Base-by-base conservation (phyloP, 1,140 invertebrate species). In the Hyles euphorbiae region DNA sequence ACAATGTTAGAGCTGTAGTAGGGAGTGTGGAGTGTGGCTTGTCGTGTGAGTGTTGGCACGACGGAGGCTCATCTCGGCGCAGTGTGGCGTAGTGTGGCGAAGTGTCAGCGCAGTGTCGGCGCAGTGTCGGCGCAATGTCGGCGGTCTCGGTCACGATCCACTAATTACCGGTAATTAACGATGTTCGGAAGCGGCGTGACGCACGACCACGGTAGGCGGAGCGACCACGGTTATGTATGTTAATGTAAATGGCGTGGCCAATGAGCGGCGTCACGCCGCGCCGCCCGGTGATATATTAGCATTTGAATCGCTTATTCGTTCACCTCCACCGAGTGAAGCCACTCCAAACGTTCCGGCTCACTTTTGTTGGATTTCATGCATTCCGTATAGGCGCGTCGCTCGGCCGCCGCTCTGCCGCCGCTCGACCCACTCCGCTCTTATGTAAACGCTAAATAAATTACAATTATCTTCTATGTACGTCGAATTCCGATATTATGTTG, bases 271-370 rank as follows among this genome's bases (percentile, higher is more conserved):
- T 85, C 78, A 83, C 74, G 73, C 61, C 67, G 64, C 76, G 60
- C 81, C 83, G 82, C 76, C 81, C 78, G 64, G 85, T 88, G 82
- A 88, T 86, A 86, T 87, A 88, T 88, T 88, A 88, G 76, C 81
- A 88, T 88, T 88, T 88, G 80, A 83, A 86, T 76, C 77, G 83
- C 66, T 85, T 83, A 84, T 84, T 82, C 77, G 78, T 80, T 76
- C 70, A 69, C 65, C 72, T 67, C 67, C 67, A 66, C 60, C 70
- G 56, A 55, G 56, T 56, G 59, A 61, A 57, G 63, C 71, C 58
- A 67, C 68, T 68, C 66, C 48, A 72, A 72, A 68, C 60, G 58
- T 58, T 55, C 63, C 68, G 60, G 56, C 66, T 66, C 60, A 74
- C 73, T 78, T 83, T 83, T 81, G 77, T 81, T 61, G 67, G 70